Evolutionary conservation across 2,113 vertebrate species (phyloP).

Genomic region (Bufo gargarizans): DNA sequence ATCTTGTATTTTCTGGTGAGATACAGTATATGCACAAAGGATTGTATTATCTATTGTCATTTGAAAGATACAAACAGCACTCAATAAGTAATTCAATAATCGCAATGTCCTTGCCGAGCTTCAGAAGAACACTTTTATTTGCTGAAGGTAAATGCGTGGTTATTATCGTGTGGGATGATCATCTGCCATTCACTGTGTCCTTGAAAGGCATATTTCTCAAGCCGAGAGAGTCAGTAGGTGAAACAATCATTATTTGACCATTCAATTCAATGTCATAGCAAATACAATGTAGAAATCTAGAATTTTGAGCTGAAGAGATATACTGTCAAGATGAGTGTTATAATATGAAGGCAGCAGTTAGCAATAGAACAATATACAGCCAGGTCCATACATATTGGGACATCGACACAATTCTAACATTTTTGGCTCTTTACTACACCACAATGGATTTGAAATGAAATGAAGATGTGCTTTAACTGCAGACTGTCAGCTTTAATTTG

Average conservation of each 20-base stretch:
- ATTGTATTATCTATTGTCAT: conserved; percentile 1
- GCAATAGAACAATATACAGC: background rate
- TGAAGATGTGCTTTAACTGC: no score
- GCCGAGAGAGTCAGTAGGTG: conserved; percentile 6
- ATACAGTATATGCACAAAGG: background rate
- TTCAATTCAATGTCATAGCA: background rate
- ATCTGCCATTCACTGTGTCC: conserved; percentile 8
- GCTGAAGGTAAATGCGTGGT: conserved; percentile 21
- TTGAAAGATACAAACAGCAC: conserved; percentile 10
- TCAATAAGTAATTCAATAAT: conserved; percentile 9
- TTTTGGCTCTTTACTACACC: no score
- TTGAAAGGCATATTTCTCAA: background rate
- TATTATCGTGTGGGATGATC: background rate
- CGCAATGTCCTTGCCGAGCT: background rate
- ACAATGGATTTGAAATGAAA: no score
- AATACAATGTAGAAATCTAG: background rate
- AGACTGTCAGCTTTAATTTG: no score
- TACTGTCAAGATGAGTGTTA: background rate
- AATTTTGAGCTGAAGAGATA: background rate
- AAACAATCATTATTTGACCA: background rate
- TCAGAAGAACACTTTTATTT: background rate
- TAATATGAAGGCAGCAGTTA: background rate
- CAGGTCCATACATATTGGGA: no score
- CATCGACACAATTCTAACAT: no score
- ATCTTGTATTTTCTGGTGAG: background rate